Conservation (phyloP, 2,888 invertebrate genomes). For the Eurois occulta region DNA sequence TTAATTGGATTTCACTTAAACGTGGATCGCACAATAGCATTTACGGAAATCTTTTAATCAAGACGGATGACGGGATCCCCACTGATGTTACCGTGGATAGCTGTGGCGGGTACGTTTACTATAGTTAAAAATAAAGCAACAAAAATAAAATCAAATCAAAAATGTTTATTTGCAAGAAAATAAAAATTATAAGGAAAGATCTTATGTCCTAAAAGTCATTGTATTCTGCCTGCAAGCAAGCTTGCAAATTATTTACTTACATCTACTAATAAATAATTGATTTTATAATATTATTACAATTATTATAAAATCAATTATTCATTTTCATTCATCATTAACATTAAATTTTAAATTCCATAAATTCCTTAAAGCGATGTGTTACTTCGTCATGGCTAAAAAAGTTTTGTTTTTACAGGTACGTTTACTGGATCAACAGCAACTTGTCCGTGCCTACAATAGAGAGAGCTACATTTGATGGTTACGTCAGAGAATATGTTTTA, state of each 20-base stretch:
- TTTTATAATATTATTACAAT: no score
- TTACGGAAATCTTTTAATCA: constrained; percentile 7
- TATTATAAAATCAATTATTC: no score
- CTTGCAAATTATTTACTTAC: no score
- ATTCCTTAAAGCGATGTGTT: no score
- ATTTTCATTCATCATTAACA: no score
- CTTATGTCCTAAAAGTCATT: no score
- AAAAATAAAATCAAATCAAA: neutral
- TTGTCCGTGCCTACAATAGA: neutral
- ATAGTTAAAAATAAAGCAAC: neutral
- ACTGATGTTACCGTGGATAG: constrained; percentile 12
- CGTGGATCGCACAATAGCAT: neutral
- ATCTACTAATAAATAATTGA: no score
- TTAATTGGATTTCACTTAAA: constrained; percentile 14
- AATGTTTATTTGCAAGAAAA: no score
- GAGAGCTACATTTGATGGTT: constrained; percentile 2
- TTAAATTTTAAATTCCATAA: no score
- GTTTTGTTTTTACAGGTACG: neutral
- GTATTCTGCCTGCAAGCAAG: no score
- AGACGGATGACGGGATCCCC: neutral
- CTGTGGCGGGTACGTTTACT: constrained; percentile 6
- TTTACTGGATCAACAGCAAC: neutral
- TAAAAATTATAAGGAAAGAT: no score
- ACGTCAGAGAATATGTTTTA: neutral
- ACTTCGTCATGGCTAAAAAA: neutral